These are phyloP conservation scores for Drusus annulatus DNA, from an alignment of 1,140 invertebrate genomes.

Conservation along the genomic window DNA sequence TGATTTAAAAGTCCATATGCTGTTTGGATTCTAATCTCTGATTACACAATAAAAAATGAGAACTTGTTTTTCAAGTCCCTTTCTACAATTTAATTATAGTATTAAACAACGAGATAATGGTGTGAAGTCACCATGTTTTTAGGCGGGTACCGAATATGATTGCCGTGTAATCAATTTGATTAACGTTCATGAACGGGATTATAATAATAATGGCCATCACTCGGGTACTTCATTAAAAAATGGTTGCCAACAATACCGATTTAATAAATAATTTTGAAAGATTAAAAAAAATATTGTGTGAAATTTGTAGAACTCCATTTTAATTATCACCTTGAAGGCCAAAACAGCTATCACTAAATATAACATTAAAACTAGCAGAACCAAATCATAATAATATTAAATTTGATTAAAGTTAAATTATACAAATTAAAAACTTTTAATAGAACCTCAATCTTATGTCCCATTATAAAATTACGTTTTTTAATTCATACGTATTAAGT, in stretches of 20 bases:
- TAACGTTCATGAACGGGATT: background rate
- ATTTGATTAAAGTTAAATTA: too few relatives aligned
- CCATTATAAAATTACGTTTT: too few relatives aligned
- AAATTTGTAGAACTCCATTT: too few relatives aligned
- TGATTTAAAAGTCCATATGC: background rate
- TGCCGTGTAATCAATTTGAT: conserved; percentile 13
- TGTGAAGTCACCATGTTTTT: background rate
- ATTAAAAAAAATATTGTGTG: too few relatives aligned
- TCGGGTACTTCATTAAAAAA: conserved; percentile 30
- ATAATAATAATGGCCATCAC: background rate
- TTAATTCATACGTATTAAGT: too few relatives aligned
- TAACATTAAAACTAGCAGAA: too few relatives aligned
- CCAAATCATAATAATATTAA: too few relatives aligned
- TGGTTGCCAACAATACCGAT: conserved; percentile 15
- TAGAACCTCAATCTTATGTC: too few relatives aligned
- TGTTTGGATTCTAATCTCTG: background rate
- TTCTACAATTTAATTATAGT: conserved; percentile 23
- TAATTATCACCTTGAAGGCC: too few relatives aligned
- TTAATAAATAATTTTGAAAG: background rate
- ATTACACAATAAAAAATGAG: background rate
- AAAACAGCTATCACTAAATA: too few relatives aligned
- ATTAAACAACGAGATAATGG: conserved; percentile 21
- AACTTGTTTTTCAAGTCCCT: background rate
- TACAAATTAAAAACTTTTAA: too few relatives aligned
- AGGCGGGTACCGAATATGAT: background rate